A percentile compares a stretch with the other conserved stretches of the same genome.
Conservation (phyloP, 2,797 vertebrate species). For the Melanotaenia pygmaea region DNA sequence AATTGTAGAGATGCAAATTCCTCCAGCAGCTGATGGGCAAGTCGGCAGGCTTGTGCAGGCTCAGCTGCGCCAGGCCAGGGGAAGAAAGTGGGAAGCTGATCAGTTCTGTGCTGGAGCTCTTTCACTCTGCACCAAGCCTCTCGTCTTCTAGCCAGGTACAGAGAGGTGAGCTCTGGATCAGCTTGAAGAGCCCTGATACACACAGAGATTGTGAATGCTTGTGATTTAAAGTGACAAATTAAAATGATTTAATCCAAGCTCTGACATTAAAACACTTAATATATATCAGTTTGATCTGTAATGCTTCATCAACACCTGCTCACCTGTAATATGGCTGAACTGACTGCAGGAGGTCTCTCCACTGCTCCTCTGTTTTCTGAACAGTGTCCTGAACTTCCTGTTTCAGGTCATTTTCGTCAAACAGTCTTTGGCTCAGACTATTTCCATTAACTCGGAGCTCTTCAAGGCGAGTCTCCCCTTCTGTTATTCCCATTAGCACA, state of each 20-base stretch:
- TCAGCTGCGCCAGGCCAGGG: conserved; percentile 56
- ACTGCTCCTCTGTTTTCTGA: conserved; percentile 20
- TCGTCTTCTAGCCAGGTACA: conserved; percentile 31
- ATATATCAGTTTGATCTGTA: neutral
- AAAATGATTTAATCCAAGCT: neutral
- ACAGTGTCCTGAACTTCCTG: conserved; percentile 31
- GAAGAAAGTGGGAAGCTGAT: conserved; percentile 51
- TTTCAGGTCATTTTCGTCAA: conserved; percentile 33
- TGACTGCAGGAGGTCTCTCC: conserved; percentile 12
- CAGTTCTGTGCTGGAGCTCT: conserved; percentile 44
- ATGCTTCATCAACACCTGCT: neutral
- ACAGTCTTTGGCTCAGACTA: neutral
- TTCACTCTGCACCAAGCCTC: conserved; percentile 23
- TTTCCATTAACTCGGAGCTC: conserved; percentile 23
- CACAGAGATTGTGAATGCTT: neutral
- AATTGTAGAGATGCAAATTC: conserved; percentile 38
- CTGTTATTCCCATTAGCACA: neutral
- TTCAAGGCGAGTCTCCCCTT: conserved; percentile 8
- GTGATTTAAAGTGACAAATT: neutral
- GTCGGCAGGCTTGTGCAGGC: conserved; percentile 12
- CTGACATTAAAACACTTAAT: neutral
- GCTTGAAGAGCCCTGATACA: conserved; percentile 44
- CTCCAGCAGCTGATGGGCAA: conserved; percentile 35
- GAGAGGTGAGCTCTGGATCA: conserved; percentile 32
- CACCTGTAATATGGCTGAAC: conserved; percentile 32